phyloP scores from a whole-genome alignment of 2,888 invertebrate genomes.

The Ormyrus thymus region DNA sequence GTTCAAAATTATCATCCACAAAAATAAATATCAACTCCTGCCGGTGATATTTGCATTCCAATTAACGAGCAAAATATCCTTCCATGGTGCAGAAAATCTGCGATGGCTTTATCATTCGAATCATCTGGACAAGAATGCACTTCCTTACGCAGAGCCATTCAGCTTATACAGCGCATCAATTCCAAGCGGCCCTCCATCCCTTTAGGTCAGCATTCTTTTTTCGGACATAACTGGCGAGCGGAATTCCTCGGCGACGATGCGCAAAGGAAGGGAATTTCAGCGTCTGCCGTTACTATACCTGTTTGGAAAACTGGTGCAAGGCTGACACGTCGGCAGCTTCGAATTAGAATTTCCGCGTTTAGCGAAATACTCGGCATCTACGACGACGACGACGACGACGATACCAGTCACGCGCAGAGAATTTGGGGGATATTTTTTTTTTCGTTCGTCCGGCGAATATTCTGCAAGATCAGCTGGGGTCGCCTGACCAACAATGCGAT shows the following conservation, averaged over 20 bases:
- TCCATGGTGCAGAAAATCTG: too few relatives aligned
- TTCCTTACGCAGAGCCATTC: too few relatives aligned
- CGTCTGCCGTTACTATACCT: background rate
- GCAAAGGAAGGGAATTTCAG: background rate
- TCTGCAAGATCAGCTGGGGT: slow-evolving; percentile 53
- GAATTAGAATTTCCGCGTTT: slow-evolving; percentile 35
- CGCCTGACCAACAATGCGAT: slow-evolving; percentile 56
- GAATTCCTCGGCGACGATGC: background rate
- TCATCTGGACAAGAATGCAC: too few relatives aligned
- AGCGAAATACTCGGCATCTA: slow-evolving; percentile 7
- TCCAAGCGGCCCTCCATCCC: slow-evolving; percentile 8
- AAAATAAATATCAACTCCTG: too few relatives aligned
- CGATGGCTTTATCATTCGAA: too few relatives aligned
- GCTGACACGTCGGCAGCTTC: background rate
- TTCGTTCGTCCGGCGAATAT: slow-evolving; percentile 42
- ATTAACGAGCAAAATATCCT: too few relatives aligned
- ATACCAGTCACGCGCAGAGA: background rate
- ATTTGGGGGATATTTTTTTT: slow-evolving; percentile 1
- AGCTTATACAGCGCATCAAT: background rate
- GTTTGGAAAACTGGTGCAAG: slow-evolving; percentile 14
- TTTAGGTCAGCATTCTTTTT: slow-evolving; percentile 45
- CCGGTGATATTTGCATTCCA: too few relatives aligned
- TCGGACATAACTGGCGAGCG: background rate
- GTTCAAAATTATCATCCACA: too few relatives aligned
- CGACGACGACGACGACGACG: background rate